phyloP scores from a whole-genome alignment of 1,140 invertebrate species.

The Olivierus martensii region DNA sequence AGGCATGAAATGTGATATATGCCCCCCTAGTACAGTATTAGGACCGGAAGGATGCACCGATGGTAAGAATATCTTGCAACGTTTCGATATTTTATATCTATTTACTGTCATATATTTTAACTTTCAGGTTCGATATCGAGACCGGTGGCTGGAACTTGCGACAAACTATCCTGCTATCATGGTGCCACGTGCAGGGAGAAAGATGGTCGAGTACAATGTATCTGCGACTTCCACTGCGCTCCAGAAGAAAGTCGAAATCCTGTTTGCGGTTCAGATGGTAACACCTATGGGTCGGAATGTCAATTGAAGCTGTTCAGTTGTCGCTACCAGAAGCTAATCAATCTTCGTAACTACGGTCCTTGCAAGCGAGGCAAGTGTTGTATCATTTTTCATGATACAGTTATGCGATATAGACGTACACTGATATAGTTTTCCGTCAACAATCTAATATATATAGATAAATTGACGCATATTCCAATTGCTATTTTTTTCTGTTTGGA shows the following conservation, averaged over 20 bases:
- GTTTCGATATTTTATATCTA: background rate
- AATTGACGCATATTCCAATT: too few species aligned
- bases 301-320: slow-evolving; percentile 59
- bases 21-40: slow-evolving; percentile 33
- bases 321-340: slow-evolving; percentile 63
- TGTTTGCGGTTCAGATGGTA: slow-evolving; percentile 58
- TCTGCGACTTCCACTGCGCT: slow-evolving; percentile 22
- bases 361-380: slow-evolving; percentile 22
- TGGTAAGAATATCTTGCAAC: slow-evolving; percentile 40
- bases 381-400: too few species aligned
- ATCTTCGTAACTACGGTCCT: slow-evolving; percentile 59
- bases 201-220: slow-evolving; percentile 51
- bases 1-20: slow-evolving; percentile 68
- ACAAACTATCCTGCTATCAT: slow-evolving; percentile 61
- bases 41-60: slow-evolving; percentile 58
- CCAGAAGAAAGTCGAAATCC: slow-evolving; percentile 2
- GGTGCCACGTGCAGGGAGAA: slow-evolving; percentile 62
- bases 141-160: slow-evolving; percentile 46
- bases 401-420: too few species aligned
- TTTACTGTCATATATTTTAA: background rate
- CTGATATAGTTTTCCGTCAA: too few species aligned
- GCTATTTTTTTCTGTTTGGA: too few species aligned
- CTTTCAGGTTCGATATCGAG: slow-evolving; percentile 8
- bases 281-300: slow-evolving; percentile 62
- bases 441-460: too few species aligned